Evolutionary conservation across 2,113 vertebrate species (phyloP), one percentile per base, ranked within the genome.

Genomic region (Mobula birostris): DNA sequence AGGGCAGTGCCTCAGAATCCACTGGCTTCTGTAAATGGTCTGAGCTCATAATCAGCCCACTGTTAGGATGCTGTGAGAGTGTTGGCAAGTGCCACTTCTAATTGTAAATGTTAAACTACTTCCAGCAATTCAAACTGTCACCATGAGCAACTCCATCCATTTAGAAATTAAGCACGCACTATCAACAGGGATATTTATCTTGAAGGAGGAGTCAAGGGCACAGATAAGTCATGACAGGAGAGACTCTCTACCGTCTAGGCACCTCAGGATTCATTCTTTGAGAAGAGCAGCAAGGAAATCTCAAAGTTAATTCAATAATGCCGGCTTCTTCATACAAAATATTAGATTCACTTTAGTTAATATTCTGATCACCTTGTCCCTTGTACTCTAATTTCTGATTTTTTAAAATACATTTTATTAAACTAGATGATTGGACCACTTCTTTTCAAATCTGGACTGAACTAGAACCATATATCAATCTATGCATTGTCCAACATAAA

Each of bases 151-250:
- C 70, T 12, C 19, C 72, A 70, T 72, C 70, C 91, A 74, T 93
- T 93, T 93, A 74, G 32, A 93, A 76, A 93, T 93, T 93, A 93
- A 74, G 40, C 91, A 93, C 40, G 36, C 91, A 56, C 19, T 36
- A 93, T 24, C 24, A 9, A 56, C 68, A 74, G 70, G 40, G 91
- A 90, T 36, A 90, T 66, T 90, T 66, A 36, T 90, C 29, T 90
- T 32, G 61, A 90, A 61, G 83, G 56, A 66, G 61, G 61, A 66
- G 58, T 36, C 85, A 90, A 93, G 91, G 91, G 72, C 68, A 76
- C 40, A 29, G 91, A 74, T 29, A 56, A 27, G 91, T 56, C 11
- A 70, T 40, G 24, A 36, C 40, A 27, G 8, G 2, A 36, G 2
- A 92, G 68, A 15, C 63, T 91, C n/a, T 32, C 66, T 70, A 17